Base-by-base conservation (phyloP, 2,888 invertebrate species). In the Drepanosiphum platanoidis region DNA sequence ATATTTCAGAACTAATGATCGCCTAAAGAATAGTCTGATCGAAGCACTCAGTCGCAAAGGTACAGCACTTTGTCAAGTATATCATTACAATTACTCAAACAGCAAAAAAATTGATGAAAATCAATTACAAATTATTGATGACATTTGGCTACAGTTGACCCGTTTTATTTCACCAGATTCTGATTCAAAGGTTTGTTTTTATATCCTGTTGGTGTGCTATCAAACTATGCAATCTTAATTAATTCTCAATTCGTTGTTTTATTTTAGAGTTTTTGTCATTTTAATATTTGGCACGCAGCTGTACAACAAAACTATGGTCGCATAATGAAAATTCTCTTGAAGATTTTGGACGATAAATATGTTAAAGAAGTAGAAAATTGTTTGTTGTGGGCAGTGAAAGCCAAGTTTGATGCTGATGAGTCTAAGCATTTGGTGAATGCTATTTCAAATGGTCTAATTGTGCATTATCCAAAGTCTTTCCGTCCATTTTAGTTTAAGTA, bases 201-300 rank as follows among this genome's bases (percentile, higher is more conserved):
- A 91, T 94, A 72, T 93, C 91, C 81, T 97, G 97, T 90, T 89
- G 91, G 61, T 96, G 96, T 92, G 95, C 94, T 90, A 89, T 87
- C 87, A 72, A 34, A 52, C 80, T n/a, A n/a, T n/a, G n/a, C n/a
- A n/a, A n/a, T 84, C 66, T 77, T 77, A 83, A 79, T 61, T 61
- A 64, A 58, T 75, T 71, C 74, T 32, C 42, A 84, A 32, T 30
- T 36, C 66, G 22, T 46, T 2, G 18, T 52, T 84, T 68, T 81
- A n/a, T 46, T 83, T 52, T 32, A 87, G 86, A 86, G 75, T 15
- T 81, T 86, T 18, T 68, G 86, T 64, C 93, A 94, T 88, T 95
- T 97, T 89, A 93, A 94, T 22, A 90, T 95, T 66, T 95, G 95
- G 94, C 96, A 98, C 89, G 94, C 95, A 71, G 92, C 94, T 88